These are phyloP conservation scores for Luscinia megarhynchos DNA, from an alignment of 2,797 vertebrate species.

Conservation along the genomic window DNA sequence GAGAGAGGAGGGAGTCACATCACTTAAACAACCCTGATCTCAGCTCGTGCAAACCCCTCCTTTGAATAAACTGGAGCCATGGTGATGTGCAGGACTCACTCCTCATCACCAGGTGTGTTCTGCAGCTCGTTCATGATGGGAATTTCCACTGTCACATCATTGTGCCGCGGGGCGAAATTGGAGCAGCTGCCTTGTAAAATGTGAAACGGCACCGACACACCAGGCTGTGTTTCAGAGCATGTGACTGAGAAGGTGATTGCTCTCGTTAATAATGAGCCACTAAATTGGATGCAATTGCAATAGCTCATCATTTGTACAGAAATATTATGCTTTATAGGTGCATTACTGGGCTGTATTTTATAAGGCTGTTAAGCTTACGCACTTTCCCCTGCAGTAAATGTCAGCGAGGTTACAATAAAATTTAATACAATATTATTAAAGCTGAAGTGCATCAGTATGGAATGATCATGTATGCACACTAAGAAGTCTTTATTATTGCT, in stretches of 20 bases:
- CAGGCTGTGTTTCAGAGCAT: background rate
- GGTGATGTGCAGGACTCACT: background rate
- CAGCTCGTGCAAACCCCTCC: background rate
- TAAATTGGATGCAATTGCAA: conserved; percentile 69
- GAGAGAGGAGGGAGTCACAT: background rate
- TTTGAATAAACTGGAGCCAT: background rate
- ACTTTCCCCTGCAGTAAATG: conserved; percentile 60
- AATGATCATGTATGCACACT: conserved; percentile 53
- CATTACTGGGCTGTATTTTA: conserved; percentile 68
- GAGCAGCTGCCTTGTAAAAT: conserved; percentile 59
- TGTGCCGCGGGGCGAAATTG: background rate
- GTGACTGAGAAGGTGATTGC: conserved; percentile 58
- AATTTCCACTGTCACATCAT: conserved; percentile 6
- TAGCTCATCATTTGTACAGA: conserved; percentile 60
- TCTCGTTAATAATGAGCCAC: conserved; percentile 53
- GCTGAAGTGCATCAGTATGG: conserved; percentile 60
- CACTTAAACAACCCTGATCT: background rate
- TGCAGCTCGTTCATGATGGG: background rate
- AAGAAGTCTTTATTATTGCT: conserved; percentile 54
- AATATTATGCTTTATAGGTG: conserved; percentile 68
- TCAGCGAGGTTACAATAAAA: conserved; percentile 64
- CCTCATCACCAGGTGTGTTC: background rate
- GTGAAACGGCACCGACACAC: background rate
- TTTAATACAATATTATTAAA: conserved; percentile 69
- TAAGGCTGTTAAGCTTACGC: conserved; percentile 55